Evolutionary conservation across 37 sponge, comb jelly and placozoan genomes (phyloP), one percentile per base, ranked within the genome.

Genomic region (Eunapius fragilis): DNA sequence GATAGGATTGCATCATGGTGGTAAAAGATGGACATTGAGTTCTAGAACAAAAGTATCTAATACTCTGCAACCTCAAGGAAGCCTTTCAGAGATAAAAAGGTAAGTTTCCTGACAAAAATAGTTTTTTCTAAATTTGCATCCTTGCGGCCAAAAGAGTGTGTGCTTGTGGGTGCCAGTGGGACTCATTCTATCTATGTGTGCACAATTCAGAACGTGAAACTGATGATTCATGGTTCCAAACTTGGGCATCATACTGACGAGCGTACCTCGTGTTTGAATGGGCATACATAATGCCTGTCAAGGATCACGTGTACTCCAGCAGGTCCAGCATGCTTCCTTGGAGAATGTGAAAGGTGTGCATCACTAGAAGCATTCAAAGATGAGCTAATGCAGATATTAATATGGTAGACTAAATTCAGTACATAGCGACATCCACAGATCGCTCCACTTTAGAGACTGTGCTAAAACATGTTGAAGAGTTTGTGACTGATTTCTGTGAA

Each of bases 141-240:
- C 25, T 68, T 86, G 33, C 78, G 79, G 26, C 86, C 86, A 17
- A 67, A 33, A 31, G 32, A 77, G 31, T 86, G 86, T 86, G 58
- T 58, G 58, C 73, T 72, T 30, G 80, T 81, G 12, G 87, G 80
- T n/a, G 79, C 81, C 25, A 79, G 73, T 70, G 79, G 89, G 31
- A 88, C 89, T 27, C 89, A 88, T 83, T 68, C 89, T 14, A 79
- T 88, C 14, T 88, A 84, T 76, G 89, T 88, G 31, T 87, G 87
- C 67, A 79, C 80, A n/a, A 87, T 81, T 77, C 86, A 90, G 36
- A 90, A 90, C 80, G 90, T 85, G 17, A 90, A 85, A 47, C 77
- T 85, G 0, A 79, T 90, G 77, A 49, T 90, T n/a, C 25, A 35
- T n/a, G 81, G 88, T 77, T 47, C 25, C 35, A 82, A 76, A 72